These are phyloP conservation scores for Forbesichthys agassizii DNA, from an alignment of 2,113 vertebrate species.

Conservation along the genomic window DNA sequence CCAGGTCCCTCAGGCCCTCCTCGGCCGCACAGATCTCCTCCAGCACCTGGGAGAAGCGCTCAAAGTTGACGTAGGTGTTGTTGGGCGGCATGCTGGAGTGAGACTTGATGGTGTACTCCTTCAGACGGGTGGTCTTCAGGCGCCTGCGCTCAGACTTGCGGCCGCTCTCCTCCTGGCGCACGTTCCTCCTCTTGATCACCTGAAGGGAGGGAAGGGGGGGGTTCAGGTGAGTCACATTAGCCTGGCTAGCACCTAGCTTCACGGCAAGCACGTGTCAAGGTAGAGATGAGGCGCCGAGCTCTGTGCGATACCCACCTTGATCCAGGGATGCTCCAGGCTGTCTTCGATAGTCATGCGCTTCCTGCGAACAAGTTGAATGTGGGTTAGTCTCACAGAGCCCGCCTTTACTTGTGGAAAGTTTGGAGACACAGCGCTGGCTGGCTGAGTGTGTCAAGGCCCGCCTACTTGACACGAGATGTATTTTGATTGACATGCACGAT, in stretches of 20 bases:
- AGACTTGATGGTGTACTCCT: conserved; percentile 99
- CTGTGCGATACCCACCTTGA: conserved; percentile 81
- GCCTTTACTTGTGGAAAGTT: too few species aligned
- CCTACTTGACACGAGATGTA: too few species aligned
- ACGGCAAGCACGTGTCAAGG: not conserved
- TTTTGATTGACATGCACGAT: too few species aligned
- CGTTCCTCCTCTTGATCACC: conserved; percentile 94
- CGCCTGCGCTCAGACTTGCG: conserved; percentile 89
- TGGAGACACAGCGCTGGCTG: too few species aligned
- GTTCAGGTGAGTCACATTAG: not conserved
- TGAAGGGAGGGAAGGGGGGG: conserved; percentile 39
- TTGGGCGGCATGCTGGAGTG: conserved; percentile 99
- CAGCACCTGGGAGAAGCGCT: conserved; percentile 95
- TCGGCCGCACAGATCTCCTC: conserved; percentile 89
- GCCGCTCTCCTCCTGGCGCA: conserved; percentile 86
- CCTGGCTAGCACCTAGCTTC: not conserved
- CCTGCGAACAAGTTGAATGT: conserved; percentile 66
- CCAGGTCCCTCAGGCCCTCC: conserved; percentile 87
- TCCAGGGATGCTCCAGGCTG: conserved; percentile 95
- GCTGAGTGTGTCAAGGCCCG: too few species aligned
- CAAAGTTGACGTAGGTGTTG: conserved; percentile 96
- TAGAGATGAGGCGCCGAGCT: not conserved
- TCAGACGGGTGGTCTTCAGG: conserved; percentile 93
- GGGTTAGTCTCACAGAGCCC: not conserved
- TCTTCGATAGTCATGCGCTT: conserved; percentile 95